A percentile compares a stretch with the other conserved stretches of the same genome.
phyloP scores from a whole-genome alignment of 1,140 invertebrate genomes.

The Atta colombica region DNA sequence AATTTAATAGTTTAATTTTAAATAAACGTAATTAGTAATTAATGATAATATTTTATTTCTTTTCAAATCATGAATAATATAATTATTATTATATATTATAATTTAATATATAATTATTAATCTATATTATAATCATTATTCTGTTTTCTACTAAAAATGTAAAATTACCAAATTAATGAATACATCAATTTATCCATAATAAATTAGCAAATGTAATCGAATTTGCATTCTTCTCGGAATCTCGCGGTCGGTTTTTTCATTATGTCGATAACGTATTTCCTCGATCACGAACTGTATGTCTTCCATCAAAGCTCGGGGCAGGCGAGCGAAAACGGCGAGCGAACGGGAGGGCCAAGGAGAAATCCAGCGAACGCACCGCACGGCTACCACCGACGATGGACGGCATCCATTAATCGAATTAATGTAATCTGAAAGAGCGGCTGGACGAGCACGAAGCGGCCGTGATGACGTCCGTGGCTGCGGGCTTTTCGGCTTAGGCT shows the following conservation, averaged over 20 bases:
- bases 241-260: not conserved
- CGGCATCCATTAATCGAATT: slow-evolving; percentile 76
- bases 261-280: not conserved
- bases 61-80: not conserved
- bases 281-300: slow-evolving; percentile 16
- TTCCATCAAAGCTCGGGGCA: slow-evolving; percentile 22
- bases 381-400: slow-evolving; percentile 72
- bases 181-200: not conserved
- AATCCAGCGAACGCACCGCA: slow-evolving; percentile 19
- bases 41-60: not conserved
- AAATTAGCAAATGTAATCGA: not conserved
- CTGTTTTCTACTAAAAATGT: slow-evolving; percentile 16
- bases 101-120: too few relatives aligned
- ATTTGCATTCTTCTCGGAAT: not conserved
- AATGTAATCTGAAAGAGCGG: slow-evolving; percentile 73
- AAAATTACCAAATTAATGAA: not conserved
- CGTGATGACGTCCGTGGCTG: slow-evolving; percentile 71
- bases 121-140: not conserved
- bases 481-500: slow-evolving; percentile 73
- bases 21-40: too few relatives aligned
- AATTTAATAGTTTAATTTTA: too few relatives aligned
- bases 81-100: too few relatives aligned
- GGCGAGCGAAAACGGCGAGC: slow-evolving; percentile 8
- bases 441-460: slow-evolving; percentile 68
- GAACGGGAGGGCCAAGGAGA: not conserved